Conservation (phyloP, 2,888 invertebrate species). For the Entomobrya proxima region DNA sequence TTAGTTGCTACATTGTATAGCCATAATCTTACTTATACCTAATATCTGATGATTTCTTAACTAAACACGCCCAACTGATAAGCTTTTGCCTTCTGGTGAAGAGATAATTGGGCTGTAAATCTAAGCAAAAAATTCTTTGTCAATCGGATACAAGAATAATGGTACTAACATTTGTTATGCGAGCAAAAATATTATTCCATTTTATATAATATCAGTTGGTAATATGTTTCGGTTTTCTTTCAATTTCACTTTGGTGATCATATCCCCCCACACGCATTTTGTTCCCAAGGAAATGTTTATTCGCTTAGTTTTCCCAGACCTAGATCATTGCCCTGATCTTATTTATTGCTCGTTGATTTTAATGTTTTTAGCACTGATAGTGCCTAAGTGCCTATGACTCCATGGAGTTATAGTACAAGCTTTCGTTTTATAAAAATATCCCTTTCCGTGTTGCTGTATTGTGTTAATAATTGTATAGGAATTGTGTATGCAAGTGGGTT, state of each 20-base stretch:
- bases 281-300: no score
- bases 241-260: not conserved
- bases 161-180: not conserved
- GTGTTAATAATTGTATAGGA: no score
- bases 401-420: no score
- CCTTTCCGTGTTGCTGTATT: no score
- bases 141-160: not conserved
- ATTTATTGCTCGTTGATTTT: not conserved
- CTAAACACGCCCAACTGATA: not conserved
- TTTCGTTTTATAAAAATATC: not conserved
- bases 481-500: no score
- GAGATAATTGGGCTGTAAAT: conserved; percentile 17
- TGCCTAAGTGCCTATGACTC: not conserved
- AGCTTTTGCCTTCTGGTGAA: not conserved
- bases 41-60: no score
- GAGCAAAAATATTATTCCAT: no score
- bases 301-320: not conserved
- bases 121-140: not conserved
- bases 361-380: no score
- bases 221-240: not conserved
- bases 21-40: no score
- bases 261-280: not conserved
- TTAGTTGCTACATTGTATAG: no score
- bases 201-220: not conserved
- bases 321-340: conserved; percentile 6